Evolutionary conservation across 92 coral and sea anemone species (phyloP).

Genomic region (Phenganax marumi): DNA sequence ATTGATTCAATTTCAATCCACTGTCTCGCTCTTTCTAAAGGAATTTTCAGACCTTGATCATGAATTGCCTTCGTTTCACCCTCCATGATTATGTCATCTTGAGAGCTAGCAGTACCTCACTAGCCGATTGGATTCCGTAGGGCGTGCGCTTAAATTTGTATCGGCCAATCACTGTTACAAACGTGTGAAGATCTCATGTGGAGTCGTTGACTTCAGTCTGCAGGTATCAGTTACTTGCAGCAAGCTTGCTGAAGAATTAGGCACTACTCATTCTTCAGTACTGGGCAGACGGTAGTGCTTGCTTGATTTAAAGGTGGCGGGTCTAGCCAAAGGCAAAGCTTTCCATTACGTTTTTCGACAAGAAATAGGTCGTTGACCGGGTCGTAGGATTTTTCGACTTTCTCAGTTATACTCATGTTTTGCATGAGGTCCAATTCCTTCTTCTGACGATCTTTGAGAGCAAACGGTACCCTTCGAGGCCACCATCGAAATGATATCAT

Average conservation of each 20-base stretch:
- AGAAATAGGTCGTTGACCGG: not conserved
- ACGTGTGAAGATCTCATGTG: conserved; percentile 19
- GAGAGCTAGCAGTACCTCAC: conserved; percentile 35
- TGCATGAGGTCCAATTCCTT: conserved; percentile 11
- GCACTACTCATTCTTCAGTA: conserved; percentile 29
- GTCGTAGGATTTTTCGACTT: conserved; percentile 10
- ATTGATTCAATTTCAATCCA: conserved; percentile 31
- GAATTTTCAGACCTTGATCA: conserved; percentile 20
- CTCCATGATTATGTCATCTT: conserved; percentile 39
- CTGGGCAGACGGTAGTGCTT: conserved; percentile 20
- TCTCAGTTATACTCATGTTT: conserved; percentile 3
- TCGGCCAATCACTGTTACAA: conserved; percentile 19
- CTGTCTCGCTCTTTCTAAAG: not conserved
- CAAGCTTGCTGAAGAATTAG: conserved; percentile 36
- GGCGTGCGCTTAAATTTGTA: conserved; percentile 47
- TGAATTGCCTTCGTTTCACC: conserved; percentile 36
- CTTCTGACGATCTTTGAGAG: conserved; percentile 5
- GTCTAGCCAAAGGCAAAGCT: conserved; percentile 7
- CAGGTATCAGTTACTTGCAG: conserved; percentile 10
- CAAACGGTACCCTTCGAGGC: conserved; percentile 24
- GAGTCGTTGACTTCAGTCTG: not conserved
- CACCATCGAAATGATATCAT: not conserved
- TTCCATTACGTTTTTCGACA: conserved; percentile 10
- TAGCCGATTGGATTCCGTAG: conserved; percentile 46
- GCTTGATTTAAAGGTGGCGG: conserved; percentile 4